Conservation (phyloP, 2,797 vertebrate genomes). For the Decapterus maruadsi region DNA sequence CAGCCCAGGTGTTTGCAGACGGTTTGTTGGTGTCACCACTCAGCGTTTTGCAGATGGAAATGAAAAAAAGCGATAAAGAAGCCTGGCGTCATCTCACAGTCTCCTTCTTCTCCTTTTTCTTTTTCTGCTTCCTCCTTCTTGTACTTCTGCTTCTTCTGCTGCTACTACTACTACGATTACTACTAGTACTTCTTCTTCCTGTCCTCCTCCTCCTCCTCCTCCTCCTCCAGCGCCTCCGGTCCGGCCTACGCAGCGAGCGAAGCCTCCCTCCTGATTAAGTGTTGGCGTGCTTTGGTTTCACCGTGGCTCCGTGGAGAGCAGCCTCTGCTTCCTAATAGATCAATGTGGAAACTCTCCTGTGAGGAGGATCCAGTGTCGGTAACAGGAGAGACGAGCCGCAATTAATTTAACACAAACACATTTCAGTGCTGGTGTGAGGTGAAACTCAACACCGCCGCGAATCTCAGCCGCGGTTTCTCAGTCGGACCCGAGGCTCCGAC, state of each 20-base stretch:
- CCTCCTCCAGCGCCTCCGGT: too few relatives aligned
- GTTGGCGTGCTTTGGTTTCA: constrained; percentile 81
- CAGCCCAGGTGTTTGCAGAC: too few relatives aligned
- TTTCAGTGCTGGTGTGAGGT: constrained; percentile 68
- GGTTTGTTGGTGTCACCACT: too few relatives aligned
- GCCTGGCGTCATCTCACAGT: too few relatives aligned
- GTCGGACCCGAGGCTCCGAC: constrained; percentile 30
- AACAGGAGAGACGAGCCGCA: constrained; percentile 80
- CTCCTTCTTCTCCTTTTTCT: too few relatives aligned
- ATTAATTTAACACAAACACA: constrained; percentile 86
- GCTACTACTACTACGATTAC: too few relatives aligned
- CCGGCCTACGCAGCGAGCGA: too few relatives aligned
- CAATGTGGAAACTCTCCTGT: constrained; percentile 78
- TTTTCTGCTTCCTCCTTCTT: too few relatives aligned
- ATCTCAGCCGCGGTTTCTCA: constrained; percentile 68
- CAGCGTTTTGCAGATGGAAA: too few relatives aligned
- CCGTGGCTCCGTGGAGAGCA: constrained; percentile 65
- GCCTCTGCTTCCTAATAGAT: constrained; percentile 76
- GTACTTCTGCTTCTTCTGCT: too few relatives aligned
- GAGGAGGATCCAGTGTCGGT: constrained; percentile 74
- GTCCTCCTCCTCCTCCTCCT: too few relatives aligned
- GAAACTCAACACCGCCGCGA: constrained; percentile 74
- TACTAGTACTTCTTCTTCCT: not conserved
- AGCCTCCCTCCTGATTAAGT: constrained; percentile 78
- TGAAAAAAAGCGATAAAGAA: too few relatives aligned